Base-by-base conservation (phyloP, 2,797 vertebrate species). In the Lycodopsis pacificus region DNA sequence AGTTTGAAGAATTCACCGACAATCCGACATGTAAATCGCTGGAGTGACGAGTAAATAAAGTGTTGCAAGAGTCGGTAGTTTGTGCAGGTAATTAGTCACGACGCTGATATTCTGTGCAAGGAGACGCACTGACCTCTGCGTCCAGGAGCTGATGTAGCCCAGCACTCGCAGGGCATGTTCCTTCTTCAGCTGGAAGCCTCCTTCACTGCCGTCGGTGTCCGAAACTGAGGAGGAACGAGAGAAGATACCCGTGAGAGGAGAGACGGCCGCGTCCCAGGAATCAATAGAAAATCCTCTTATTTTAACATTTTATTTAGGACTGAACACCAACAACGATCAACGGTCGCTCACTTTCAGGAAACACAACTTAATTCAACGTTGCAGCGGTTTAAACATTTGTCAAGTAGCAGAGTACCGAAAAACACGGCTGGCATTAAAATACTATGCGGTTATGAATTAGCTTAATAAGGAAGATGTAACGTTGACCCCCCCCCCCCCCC, bases 131-230 rank as follows among this genome's bases (percentile, higher is more conserved):
- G 95, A 99, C 98, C 98, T 99, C 94, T 99, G 98, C 4, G 98
- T 97, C 98, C 98, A 99, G 87, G 98, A 98, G 96, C 97, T 97
- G 95, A 99, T 99, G 95, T 99, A 99, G 93, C 96, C 96, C 95
- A 99, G 96, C 91, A 99, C 97, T 92, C 97, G 97, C 94, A 99
- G 96, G 80, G 97, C 98, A 96, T 99, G 97, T 90, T 99, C 97
- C 93, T 99, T 99, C 96, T 97, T 97, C 92, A 99, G 96, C 95
- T 98, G 98, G 87, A 99, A 94, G 90, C 97, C 96, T 91, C 97
- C 97, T 93, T 99, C 98, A 88, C 95, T 96, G 96, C 96, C 94
- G 94, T 99, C 98, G 93, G 97, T 93, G 91, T 99, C 98, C 53
- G 98, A 99, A 96, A 99, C 98, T 99, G 92, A 88, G 92, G 89